Conservation (phyloP, 2,888 invertebrate genomes). For the Euplagia quadripunctaria region DNA sequence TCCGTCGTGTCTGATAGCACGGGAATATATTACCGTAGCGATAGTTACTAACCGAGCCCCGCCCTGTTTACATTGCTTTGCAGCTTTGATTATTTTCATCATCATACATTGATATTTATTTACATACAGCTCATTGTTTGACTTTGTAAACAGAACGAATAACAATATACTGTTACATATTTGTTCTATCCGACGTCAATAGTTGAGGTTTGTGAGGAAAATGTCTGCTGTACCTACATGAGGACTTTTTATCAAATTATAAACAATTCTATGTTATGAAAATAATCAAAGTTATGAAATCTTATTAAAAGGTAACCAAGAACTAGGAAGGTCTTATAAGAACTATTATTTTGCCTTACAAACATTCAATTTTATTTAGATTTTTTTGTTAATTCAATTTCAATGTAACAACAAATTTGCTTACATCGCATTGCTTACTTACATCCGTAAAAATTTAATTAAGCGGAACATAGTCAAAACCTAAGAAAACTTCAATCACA, state of each 20-base stretch:
- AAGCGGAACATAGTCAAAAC: conserved; percentile 15
- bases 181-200: background rate
- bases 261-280: too few relatives aligned
- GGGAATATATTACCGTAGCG: background rate
- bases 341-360: background rate
- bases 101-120: background rate
- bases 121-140: background rate
- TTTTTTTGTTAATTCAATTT: background rate
- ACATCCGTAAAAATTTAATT: conserved; percentile 8
- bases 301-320: background rate
- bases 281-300: too few relatives aligned
- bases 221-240: background rate
- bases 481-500: conserved; percentile 7
- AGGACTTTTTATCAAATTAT: background rate
- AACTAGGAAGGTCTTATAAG: background rate
- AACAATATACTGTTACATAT: background rate
- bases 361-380: background rate
- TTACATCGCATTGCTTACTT: conserved; percentile 6
- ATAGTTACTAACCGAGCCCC: background rate
- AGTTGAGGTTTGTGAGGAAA: background rate
- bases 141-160: background rate
- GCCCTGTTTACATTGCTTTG: background rate
- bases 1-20: too few relatives aligned
- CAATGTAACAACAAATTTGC: conserved; percentile 5
- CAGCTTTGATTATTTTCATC: background rate